A percentile compares a stretch with the other conserved stretches of the same genome.
These are phyloP conservation scores for Geophilus truncorum DNA, from an alignment of 2,888 invertebrate genomes.

Conservation along the genomic window DNA sequence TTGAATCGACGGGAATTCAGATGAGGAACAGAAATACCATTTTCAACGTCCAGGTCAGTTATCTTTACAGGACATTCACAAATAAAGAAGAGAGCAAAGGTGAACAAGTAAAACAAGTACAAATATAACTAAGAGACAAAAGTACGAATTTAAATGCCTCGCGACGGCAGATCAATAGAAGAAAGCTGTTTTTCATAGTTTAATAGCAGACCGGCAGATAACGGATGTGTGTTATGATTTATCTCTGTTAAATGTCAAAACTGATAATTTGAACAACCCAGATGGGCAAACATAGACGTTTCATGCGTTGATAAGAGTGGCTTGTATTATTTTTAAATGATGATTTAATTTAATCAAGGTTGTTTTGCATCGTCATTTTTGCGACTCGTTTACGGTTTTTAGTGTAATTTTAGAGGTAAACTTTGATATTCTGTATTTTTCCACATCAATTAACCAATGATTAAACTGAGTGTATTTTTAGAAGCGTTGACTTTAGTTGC, in stretches of 20 bases:
- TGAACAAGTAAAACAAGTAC: too few species aligned
- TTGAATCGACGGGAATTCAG: not conserved
- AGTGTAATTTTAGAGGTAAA: too few species aligned
- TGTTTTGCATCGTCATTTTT: not conserved
- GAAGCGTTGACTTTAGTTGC: too few species aligned
- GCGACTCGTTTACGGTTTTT: too few species aligned
- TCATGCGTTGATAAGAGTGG: not conserved
- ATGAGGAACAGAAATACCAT: not conserved
- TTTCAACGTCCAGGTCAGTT: not conserved
- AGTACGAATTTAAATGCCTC: not conserved
- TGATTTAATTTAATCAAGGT: not conserved
- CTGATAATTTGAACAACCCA: slow-evolving; percentile 11
- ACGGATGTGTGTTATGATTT: not conserved
- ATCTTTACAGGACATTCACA: too few species aligned
- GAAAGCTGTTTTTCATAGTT: not conserved
- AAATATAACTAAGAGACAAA: too few species aligned
- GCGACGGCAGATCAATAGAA: not conserved
- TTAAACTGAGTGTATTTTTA: too few species aligned
- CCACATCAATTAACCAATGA: too few species aligned
- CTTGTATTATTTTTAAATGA: not conserved
- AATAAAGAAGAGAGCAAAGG: too few species aligned
- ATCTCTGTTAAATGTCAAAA: slow-evolving; percentile 14
- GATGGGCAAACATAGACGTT: slow-evolving; percentile 3
- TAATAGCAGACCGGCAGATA: slow-evolving; percentile 4
- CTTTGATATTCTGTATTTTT: too few species aligned